phyloP scores from a whole-genome alignment of 2,797 vertebrate species.

The Betta splendens region DNA sequence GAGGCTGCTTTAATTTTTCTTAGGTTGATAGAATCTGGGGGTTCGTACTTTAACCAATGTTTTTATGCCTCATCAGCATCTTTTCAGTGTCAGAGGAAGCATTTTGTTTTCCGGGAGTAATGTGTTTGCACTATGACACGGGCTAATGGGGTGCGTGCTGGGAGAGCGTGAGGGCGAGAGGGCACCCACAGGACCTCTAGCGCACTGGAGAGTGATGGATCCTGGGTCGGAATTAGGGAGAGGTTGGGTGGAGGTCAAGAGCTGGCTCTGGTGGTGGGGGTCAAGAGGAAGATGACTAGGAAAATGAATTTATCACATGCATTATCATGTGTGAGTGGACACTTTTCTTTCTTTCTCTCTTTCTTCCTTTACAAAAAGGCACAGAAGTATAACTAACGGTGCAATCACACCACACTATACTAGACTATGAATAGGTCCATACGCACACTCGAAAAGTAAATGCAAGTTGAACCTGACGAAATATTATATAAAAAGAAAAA shows the following conservation, averaged over 20 bases:
- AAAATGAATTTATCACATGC: constrained; percentile 42
- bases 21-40: not conserved
- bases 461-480: constrained; percentile 54
- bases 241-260: not conserved
- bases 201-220: constrained; percentile 26
- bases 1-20: fast-evolving
- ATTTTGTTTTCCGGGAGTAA: constrained; percentile 18
- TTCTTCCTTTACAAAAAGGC: constrained; percentile 5
- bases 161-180: constrained; percentile 10
- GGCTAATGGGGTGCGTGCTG: constrained; percentile 20
- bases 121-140: constrained; percentile 23
- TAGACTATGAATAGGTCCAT: constrained; percentile 27
- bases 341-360: too few relatives aligned
- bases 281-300: constrained; percentile 44
- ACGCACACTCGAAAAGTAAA: constrained; percentile 39
- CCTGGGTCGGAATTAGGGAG: constrained; percentile 8
- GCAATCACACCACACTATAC: constrained; percentile 42
- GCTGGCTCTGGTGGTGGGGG: constrained; percentile 13
- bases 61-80: not conserved
- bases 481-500: constrained; percentile 48
- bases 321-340: constrained; percentile 10
- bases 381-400: constrained; percentile 9
- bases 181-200: constrained; percentile 16
- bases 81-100: not conserved
- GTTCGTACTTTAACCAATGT: not conserved